These are phyloP conservation scores for Mus pahari DNA, from an alignment of 2,113 vertebrate species.

Conservation along the genomic window DNA sequence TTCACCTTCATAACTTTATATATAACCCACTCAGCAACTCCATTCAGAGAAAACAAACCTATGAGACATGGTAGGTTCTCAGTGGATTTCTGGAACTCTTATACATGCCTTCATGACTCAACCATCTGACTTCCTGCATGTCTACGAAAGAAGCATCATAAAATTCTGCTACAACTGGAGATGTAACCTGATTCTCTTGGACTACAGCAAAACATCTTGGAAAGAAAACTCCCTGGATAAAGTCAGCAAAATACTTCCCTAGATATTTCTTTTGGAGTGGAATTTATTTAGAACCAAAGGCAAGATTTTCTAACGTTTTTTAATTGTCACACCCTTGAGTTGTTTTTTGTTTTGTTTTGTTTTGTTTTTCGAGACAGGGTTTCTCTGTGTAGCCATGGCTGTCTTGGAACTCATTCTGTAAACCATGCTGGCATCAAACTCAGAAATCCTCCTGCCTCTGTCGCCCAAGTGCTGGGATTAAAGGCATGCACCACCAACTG, in stretches of 20 bases:
- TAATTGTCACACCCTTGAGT: not conserved
- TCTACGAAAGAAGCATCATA: not conserved
- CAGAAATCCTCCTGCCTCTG: too few relatives aligned
- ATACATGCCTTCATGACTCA: not conserved
- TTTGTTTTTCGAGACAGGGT: too few relatives aligned
- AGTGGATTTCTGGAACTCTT: not conserved
- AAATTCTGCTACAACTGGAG: not conserved
- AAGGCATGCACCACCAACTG: too few relatives aligned
- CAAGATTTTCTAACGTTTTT: not conserved
- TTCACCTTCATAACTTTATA: not conserved
- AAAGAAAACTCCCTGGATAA: not conserved
- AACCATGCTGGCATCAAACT: too few relatives aligned
- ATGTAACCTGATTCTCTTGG: not conserved
- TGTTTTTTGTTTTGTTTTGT: too few relatives aligned
- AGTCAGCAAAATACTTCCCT: too few relatives aligned
- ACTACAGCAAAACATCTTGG: too few relatives aligned
- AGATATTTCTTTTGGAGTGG: not conserved
- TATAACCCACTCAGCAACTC: too few relatives aligned
- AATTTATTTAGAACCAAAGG: not conserved
- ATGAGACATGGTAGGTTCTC: too few relatives aligned
- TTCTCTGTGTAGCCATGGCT: too few relatives aligned
- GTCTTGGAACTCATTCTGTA: too few relatives aligned
- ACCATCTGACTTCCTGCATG: not conserved
- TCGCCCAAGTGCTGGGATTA: too few relatives aligned
- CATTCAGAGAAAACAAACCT: not conserved